These are phyloP conservation scores for Caenorhabditis inopinata DNA, from an alignment of 1,140 invertebrate species.

Conservation along the genomic window DNA sequence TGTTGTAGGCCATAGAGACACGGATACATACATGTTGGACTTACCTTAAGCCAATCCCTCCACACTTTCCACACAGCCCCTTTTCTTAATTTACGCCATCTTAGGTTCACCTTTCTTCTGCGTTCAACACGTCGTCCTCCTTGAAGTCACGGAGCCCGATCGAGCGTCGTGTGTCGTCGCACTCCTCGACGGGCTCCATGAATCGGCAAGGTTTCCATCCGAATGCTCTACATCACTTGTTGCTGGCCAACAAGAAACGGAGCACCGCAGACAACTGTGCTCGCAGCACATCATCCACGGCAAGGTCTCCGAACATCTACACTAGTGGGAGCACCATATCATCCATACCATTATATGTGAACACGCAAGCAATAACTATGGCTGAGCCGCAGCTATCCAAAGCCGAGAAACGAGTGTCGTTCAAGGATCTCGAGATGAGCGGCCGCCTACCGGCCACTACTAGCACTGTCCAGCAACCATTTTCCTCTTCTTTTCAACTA, in stretches of 20 bases:
- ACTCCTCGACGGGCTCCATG: conserved; percentile 29
- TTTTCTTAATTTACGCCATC: not conserved
- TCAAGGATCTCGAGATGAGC: conserved; percentile 33
- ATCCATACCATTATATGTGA: conserved; percentile 18
- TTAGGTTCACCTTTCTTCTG: not conserved
- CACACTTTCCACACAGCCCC: not conserved
- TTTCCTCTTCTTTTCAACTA: not conserved
- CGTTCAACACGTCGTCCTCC: not conserved
- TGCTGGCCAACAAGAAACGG: conserved; percentile 10
- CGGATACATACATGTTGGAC: too few relatives aligned
- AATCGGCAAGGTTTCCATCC: not conserved
- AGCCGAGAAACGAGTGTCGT: conserved; percentile 33
- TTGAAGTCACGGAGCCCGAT: conserved; percentile 14
- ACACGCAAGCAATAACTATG: not conserved
- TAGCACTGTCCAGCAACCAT: conserved; percentile 20
- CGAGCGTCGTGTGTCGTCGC: conserved; percentile 18
- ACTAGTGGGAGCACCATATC: conserved; percentile 7
- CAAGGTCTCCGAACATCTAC: not conserved
- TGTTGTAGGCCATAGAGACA: conserved; percentile 20
- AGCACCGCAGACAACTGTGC: not conserved
- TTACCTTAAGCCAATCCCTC: conserved; percentile 11
- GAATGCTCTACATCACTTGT: not conserved
- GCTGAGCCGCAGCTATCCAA: not conserved
- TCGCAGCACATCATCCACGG: not conserved
- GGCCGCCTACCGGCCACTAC: not conserved